Conservation (phyloP, 2,113 vertebrate species). For the Ptychochromis oligacanthus region DNA sequence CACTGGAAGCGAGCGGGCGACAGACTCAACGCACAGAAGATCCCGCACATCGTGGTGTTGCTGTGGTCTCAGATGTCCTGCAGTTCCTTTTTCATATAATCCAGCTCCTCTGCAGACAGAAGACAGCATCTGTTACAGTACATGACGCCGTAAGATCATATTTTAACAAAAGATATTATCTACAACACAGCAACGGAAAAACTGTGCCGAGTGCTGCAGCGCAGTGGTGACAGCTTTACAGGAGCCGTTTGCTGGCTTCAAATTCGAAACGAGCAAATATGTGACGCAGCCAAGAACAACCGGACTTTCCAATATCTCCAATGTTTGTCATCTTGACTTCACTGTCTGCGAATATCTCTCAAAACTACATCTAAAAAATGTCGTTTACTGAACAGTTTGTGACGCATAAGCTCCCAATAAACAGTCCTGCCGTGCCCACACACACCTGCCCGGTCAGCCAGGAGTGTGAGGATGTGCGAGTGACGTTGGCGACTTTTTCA, state of each 20-base stretch:
- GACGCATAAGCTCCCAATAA: neutral
- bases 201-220: neutral
- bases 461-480: too few species aligned
- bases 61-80: constrained; percentile 84
- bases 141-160: neutral
- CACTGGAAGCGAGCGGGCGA: constrained; percentile 40
- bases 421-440: too few species aligned
- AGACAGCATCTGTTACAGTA: neutral
- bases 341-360: neutral
- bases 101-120: constrained; percentile 82
- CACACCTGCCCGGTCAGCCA: too few species aligned
- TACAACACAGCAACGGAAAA: too few species aligned
- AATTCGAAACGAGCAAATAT: neutral
- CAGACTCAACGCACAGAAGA: constrained; percentile 86
- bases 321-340: neutral
- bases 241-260: neutral
- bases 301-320: neutral
- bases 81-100: constrained; percentile 86
- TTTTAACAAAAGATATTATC: neutral
- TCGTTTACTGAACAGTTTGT: neutral
- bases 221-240: neutral
- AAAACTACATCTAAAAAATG: neutral
- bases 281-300: neutral
- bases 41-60: constrained; percentile 87
- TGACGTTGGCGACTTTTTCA: neutral